These are phyloP conservation scores for Aldabrachelys gigantea DNA, from an alignment of 2,113 vertebrate species.

Conservation along the genomic window DNA sequence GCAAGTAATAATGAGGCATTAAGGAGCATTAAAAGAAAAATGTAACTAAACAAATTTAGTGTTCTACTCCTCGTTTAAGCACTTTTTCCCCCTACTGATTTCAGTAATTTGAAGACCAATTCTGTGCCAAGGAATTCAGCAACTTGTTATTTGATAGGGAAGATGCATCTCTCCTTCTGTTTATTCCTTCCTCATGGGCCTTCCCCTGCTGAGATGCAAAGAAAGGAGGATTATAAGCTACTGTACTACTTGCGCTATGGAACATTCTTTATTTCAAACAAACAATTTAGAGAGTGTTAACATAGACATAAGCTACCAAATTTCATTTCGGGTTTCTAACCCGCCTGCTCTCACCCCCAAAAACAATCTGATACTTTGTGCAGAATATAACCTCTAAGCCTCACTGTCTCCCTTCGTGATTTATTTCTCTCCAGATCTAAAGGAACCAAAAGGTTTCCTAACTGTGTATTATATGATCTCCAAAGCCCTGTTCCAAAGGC, in stretches of 20 bases:
- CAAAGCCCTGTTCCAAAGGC: not conserved
- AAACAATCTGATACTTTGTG: not conserved
- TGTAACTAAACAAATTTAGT: not conserved
- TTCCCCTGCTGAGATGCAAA: not conserved
- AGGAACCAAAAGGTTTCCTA: not conserved
- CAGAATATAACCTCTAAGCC: not conserved
- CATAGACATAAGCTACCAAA: not conserved
- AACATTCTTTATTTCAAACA: conserved; percentile 19
- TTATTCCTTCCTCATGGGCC: not conserved
- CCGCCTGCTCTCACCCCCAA: not conserved
- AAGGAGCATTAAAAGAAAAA: conserved; percentile 27
- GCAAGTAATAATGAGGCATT: conserved; percentile 23
- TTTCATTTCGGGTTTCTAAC: conserved; percentile 11
- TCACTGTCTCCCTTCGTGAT: not conserved
- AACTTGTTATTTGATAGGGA: not conserved
- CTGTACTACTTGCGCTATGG: not conserved
- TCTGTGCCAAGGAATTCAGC: not conserved
- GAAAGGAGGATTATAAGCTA: conserved; percentile 27
- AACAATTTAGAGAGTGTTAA: not conserved
- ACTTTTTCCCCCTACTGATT: not conserved
- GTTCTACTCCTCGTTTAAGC: not conserved
- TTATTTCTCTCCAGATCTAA: not conserved
- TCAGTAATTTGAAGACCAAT: not conserved
- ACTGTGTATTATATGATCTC: not conserved
- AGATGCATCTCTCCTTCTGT: not conserved